These are phyloP conservation scores for Pipa parva DNA, from an alignment of 2,113 vertebrate species.

Conservation along the genomic window DNA sequence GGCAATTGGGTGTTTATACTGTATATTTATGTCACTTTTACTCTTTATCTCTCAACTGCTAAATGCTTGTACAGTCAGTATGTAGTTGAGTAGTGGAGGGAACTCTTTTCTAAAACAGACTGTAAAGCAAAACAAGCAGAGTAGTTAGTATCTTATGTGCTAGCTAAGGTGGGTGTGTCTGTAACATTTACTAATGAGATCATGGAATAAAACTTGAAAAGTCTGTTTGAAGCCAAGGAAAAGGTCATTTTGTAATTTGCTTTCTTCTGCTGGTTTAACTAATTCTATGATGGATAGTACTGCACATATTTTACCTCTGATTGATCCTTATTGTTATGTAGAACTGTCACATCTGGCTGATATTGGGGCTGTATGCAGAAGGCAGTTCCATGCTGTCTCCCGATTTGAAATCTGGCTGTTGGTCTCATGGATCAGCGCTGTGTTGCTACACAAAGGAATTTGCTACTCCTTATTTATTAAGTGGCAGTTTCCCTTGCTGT, in stretches of 20 bases:
- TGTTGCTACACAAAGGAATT: no score
- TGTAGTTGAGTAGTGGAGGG: no score
- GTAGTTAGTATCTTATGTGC: conserved; percentile 30
- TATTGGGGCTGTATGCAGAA: no score
- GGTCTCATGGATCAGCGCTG: no score
- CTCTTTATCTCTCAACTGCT: not conserved
- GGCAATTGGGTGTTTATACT: no score
- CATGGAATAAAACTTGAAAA: conserved; percentile 54
- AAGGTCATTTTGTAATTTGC: conserved; percentile 29
- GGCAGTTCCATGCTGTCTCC: no score
- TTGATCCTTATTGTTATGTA: no score
- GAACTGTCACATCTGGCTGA: no score
- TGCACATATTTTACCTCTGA: not conserved
- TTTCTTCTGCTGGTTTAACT: not conserved
- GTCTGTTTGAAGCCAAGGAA: conserved; percentile 50
- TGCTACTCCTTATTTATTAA: no score
- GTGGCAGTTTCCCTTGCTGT: no score
- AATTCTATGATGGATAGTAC: not conserved
- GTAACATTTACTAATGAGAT: conserved; percentile 51
- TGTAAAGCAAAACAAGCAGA: conserved; percentile 36
- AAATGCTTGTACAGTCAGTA: no score
- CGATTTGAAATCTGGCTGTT: no score
- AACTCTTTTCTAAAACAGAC: not conserved
- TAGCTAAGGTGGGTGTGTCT: conserved; percentile 36
- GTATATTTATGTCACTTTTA: not conserved